Evolutionary conservation across 2,113 vertebrate genomes (phyloP), one percentile per base, ranked within the genome.

Genomic region (Anhinga rufa): DNA sequence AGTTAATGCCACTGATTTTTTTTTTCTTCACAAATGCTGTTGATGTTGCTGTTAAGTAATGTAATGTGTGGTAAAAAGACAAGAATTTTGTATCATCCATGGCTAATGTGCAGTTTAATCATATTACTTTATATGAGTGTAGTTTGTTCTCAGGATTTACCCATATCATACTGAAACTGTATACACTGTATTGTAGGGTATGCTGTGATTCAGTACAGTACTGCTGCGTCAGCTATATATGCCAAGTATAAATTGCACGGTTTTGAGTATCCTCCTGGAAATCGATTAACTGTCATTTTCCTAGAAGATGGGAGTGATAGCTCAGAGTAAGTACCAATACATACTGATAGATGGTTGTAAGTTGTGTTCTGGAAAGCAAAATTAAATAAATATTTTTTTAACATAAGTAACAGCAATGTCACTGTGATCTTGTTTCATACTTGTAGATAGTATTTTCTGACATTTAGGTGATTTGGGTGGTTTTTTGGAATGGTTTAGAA

Each of bases 201-300:
- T 0, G 98, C 98, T 69, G 88, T 99, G 97, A 98, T 99, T 96
- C 99, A 99, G 62, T 99, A 99, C 97, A 99, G 98, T 91, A 99
- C 99, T 82, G 98, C 99, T 76, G 99, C 99, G 7, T 99, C 99
- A n/a, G 99, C 99, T 6, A 98, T 99, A 88, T 99, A 99, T 81
- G 99, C 99, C 94, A 99, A 99, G 87, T 98, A 99, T 87, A 99
- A 99, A 86, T 97, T 99, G 22, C 98, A 99, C 2, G 99, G 99
- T 9, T 99, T 99, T 97, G 99, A 99, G 85, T 99, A 99, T 94
- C 99, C 99, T n/a, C 99, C 99, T 64, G 99, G 99, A 68, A 99
- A 99, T 97, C 97, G 98, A 21, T 97, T 99, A 65, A 98, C 96
- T 17, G 98, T 99, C 24, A 95, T 97, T 88, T 99, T 99, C 92